phyloP scores from a whole-genome alignment of 2,797 vertebrate species.

The Phalloptychus januarius region DNA sequence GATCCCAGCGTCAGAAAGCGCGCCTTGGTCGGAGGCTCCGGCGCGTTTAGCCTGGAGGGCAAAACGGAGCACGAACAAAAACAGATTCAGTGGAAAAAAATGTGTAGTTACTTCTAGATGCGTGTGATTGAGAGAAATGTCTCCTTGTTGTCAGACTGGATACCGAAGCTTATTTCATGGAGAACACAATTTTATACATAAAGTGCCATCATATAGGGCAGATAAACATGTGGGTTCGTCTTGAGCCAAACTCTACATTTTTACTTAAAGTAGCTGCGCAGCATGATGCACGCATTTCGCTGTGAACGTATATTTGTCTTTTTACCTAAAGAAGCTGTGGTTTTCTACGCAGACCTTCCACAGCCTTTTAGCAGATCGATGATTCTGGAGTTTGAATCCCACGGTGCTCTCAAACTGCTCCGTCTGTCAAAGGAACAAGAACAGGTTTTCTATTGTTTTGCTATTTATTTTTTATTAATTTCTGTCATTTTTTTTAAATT shows the following conservation, averaged over 20 bases:
- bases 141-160: conserved; percentile 50
- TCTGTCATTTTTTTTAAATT: too few relatives aligned
- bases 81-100: not conserved
- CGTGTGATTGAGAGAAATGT: conserved; percentile 14
- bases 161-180: conserved; percentile 58
- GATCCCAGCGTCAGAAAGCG: conserved; percentile 96
- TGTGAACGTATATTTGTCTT: not conserved
- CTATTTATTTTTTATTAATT: too few relatives aligned
- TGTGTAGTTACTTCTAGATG: conserved; percentile 1
- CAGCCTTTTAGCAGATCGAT: conserved; percentile 92
- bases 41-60: conserved; percentile 85
- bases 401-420: conserved; percentile 99
- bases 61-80: not conserved
- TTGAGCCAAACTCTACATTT: not conserved
- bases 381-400: conserved; percentile 97
- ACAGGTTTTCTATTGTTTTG: not conserved
- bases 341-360: conserved; percentile 99
- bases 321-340: conserved; percentile 98
- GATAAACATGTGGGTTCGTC: conserved; percentile 1
- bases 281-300: not conserved
- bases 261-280: not conserved
- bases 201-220: conserved; percentile 5
- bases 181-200: conserved; percentile 2
- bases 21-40: conserved; percentile 90
- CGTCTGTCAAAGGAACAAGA: conserved; percentile 75